Evolutionary conservation across 2,113 vertebrate genomes (phyloP), one percentile per base, ranked within the genome.

Genomic region (Coracopsis vasa): DNA sequence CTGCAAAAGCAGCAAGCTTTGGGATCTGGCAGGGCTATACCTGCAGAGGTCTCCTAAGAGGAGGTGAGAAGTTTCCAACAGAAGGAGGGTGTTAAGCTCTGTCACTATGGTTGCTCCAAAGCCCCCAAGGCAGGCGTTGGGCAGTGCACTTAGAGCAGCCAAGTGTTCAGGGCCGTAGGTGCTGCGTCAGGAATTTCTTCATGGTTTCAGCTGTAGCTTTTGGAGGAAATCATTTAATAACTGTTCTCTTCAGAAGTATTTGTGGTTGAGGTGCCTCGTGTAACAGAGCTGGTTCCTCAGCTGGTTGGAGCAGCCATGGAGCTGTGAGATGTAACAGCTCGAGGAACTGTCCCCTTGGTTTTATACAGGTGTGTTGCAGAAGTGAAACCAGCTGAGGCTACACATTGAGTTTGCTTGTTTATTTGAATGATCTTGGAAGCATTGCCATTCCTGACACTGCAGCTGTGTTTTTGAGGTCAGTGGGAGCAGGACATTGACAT

Each of bases 391-490:
- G 89, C 92, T 93, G 74, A 94, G n/a, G 86, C 65, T 61, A 90
- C 77, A 56, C 13, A 24, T 77, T 91, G 81, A 71, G 15, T 42
- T 90, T 95, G 33, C 86, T 74, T 83, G 42, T 45, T 92, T 88
- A 80, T 92, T 81, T 82, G 91, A 80, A 70, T 72, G 65, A 80
- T 72, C 95, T 89, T 88, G 87, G 65, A 93, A 92, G 83, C 42
- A 19, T 47, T 91, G 81, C 92, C 58, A 28, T 90, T 92, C 82
- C 88, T 48, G 62, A 90, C 74, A 69, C 85, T 77, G 73, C 94
- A 95, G 81, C 93, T 96, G 66, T 95, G 95, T 96, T 91, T 96
- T 89, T 92, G 53, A 61, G 91, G 90, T 92, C 92, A 67, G n/a
- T 0, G 70, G 50, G 73, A 90, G 79, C 73, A 81, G 94, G 78